phyloP scores from a whole-genome alignment of 2,888 invertebrate genomes.

The Seira sanloemensis region DNA sequence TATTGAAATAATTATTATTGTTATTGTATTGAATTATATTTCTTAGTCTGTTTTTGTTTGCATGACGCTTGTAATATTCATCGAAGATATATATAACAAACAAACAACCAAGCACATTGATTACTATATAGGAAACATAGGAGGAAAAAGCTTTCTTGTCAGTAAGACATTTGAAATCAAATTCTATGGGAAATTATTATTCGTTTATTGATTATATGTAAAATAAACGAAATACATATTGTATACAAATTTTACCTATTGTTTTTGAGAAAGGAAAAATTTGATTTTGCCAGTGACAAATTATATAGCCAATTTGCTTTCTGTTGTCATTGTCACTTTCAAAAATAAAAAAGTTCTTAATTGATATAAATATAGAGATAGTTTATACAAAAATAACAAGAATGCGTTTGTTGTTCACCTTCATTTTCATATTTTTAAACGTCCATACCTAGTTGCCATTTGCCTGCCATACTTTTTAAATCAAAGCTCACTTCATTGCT shows the following conservation, averaged over 20 bases:
- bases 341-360: background rate
- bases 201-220: background rate
- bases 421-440: no score
- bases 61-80: conserved; percentile 60
- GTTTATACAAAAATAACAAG: background rate
- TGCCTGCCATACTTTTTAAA: no score
- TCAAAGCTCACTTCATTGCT: no score
- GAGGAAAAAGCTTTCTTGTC: background rate
- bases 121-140: background rate
- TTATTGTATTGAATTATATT: conserved; percentile 48
- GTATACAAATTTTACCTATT: background rate
- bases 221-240: background rate
- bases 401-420: no score
- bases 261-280: background rate
- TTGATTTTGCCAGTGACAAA: background rate
- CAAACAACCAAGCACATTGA: conserved; percentile 53
- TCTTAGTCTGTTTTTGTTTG: conserved; percentile 59
- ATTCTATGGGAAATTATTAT: background rate
- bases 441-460: no score
- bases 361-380: background rate
- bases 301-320: background rate
- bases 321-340: background rate
- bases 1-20: conserved; percentile 42
- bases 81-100: conserved; percentile 46
- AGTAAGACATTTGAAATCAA: background rate